Percentiles rank a stretch among this genome's conserved stretches.
Evolutionary conservation across 2,113 vertebrate species (phyloP).

Genomic region (Ibidorhyncha struthersii): DNA sequence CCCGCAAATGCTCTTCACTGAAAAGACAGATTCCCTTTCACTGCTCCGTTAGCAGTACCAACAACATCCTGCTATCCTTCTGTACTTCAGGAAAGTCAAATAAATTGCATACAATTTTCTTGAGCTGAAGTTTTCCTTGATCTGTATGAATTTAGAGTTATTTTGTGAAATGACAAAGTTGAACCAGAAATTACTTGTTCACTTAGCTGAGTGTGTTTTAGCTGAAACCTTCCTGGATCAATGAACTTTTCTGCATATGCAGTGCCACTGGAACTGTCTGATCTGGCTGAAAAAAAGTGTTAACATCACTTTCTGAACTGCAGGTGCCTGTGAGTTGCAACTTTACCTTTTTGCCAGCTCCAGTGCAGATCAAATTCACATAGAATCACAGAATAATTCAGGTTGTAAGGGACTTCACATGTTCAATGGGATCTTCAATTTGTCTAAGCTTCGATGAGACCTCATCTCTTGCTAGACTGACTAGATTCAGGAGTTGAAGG

Average conservation of each 20-base stretch:
- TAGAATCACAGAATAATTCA: conserved; percentile 8
- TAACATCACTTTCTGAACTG: background rate
- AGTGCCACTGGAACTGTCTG: background rate
- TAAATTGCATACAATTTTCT: background rate
- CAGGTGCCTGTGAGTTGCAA: background rate
- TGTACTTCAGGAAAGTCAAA: background rate
- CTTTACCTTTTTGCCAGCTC: background rate
- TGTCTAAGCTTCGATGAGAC: background rate
- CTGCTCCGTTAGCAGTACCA: background rate
- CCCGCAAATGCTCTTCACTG: background rate
- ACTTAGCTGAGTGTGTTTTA: background rate
- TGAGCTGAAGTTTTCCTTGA: background rate
- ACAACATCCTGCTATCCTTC: background rate
- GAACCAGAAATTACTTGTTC: background rate
- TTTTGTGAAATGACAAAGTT: background rate
- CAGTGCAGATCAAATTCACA: background rate
- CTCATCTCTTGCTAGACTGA: background rate
- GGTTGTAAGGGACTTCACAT: background rate
- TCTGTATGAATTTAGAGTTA: background rate
- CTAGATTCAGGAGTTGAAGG: background rate
- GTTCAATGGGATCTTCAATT: conserved; percentile 24
- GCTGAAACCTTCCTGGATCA: background rate
- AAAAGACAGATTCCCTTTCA: background rate
- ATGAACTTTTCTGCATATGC: background rate
- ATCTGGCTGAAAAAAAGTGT: background rate